A percentile compares a stretch with the other conserved stretches of the same genome.
Evolutionary conservation across 2,888 invertebrate species (phyloP).

Genomic region (Habroteleia sp.): DNA sequence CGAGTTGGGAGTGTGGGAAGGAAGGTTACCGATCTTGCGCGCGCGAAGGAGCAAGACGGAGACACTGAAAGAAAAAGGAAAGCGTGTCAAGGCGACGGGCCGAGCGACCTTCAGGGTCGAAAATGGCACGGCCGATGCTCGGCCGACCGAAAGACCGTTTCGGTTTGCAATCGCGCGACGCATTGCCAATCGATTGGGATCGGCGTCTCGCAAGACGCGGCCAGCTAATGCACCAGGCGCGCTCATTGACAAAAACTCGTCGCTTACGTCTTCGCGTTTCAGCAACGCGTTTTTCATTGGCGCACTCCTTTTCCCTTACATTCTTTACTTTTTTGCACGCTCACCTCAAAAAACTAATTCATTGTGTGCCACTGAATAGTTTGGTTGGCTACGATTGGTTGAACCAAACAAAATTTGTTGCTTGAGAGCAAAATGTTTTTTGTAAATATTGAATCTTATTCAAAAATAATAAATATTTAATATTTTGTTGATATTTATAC

Average conservation of each 20-base stretch:
- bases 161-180: constrained; percentile 45
- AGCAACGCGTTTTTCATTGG: constrained; percentile 16
- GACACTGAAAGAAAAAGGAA: constrained; percentile 63
- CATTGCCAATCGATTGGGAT: constrained; percentile 45
- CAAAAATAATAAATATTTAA: too few species aligned
- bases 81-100: constrained; percentile 71
- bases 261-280: constrained; percentile 25
- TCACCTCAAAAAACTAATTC: too few species aligned
- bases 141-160: constrained; percentile 53
- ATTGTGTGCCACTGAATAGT: too few species aligned
- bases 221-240: background rate
- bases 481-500: too few species aligned
- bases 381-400: too few species aligned
- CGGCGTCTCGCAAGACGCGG: constrained; percentile 15
- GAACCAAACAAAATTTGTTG: too few species aligned
- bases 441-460: too few species aligned
- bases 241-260: constrained; percentile 7
- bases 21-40: constrained; percentile 47
- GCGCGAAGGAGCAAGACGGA: constrained; percentile 37
- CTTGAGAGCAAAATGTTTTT: too few species aligned
- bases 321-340: background rate
- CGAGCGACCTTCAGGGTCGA: constrained; percentile 66
- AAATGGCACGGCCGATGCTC: constrained; percentile 60
- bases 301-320: background rate
- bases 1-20: constrained; percentile 24